Conservation (phyloP, 2,797 vertebrate species). For the Petrocephalus schoutedeni region DNA sequence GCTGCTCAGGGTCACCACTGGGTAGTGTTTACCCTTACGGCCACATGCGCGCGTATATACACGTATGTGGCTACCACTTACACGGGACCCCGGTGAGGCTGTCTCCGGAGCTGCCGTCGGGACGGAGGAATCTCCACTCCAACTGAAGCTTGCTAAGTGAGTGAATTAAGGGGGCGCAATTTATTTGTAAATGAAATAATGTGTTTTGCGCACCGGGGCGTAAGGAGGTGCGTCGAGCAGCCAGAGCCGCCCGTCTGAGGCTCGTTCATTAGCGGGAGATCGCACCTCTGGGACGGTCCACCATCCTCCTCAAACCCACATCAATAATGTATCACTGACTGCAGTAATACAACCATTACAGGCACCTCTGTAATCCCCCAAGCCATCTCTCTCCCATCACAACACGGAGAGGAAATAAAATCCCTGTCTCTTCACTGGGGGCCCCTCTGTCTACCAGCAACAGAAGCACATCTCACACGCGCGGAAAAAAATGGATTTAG, state of each 20-base stretch:
- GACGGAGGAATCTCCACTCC: background rate
- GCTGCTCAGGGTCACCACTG: background rate
- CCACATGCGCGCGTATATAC: background rate
- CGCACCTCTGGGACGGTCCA: conserved; percentile 66
- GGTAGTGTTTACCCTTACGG: background rate
- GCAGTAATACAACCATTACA: conserved; percentile 71
- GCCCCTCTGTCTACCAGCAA: conserved; percentile 38
- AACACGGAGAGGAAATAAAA: conserved; percentile 40
- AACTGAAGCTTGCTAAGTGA: conserved; percentile 48
- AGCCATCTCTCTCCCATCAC: conserved; percentile 40
- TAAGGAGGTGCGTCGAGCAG: conserved; percentile 60
- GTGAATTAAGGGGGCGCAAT: conserved; percentile 68
- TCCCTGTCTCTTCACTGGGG: conserved; percentile 58
- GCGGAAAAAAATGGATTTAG: conserved; percentile 61
- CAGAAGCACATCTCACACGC: conserved; percentile 40
- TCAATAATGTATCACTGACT: conserved; percentile 74
- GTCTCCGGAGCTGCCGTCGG: conserved; percentile 30
- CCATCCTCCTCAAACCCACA: conserved; percentile 75
- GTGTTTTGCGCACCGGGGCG: conserved; percentile 55
- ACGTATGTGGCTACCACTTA: background rate
- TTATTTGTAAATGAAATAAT: conserved; percentile 77
- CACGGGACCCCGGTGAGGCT: background rate
- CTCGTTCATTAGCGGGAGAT: conserved; percentile 69
- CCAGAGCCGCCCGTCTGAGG: conserved; percentile 59
- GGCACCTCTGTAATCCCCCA: conserved; percentile 35